A percentile compares a stretch with the other conserved stretches of the same genome.
These are phyloP conservation scores for Phthorimaea operculella DNA, from an alignment of 1,140 invertebrate genomes.

Conservation along the genomic window DNA sequence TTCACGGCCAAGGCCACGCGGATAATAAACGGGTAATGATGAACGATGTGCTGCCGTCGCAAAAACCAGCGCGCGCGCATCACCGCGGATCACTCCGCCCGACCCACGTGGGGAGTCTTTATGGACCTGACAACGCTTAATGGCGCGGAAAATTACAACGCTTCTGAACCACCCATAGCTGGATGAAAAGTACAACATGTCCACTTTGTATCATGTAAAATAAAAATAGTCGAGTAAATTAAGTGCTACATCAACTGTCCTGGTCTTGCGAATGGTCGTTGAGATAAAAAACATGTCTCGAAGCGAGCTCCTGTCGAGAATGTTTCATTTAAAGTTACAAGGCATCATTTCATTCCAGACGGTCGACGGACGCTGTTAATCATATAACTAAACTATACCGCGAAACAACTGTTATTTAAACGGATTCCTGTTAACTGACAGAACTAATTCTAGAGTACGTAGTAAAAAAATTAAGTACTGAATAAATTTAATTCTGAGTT, in stretches of 20 bases:
- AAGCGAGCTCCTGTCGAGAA: conserved; percentile 12
- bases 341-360: conserved; percentile 17
- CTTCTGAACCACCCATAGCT: conserved; percentile 18
- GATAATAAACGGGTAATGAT: conserved; percentile 54
- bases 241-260: conserved; percentile 7
- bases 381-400: conserved; percentile 8
- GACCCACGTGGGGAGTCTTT: conserved; percentile 47
- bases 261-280: conserved; percentile 14
- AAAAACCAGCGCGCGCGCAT: conserved; percentile 39
- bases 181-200: conserved; percentile 12
- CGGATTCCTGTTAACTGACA: conserved; percentile 18
- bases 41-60: conserved; percentile 42
- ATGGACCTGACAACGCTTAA: conserved; percentile 48
- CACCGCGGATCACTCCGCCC: conserved; percentile 12
- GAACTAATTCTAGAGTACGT: background rate
- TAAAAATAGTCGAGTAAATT: background rate
- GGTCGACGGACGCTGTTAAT: conserved; percentile 28
- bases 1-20: conserved; percentile 61
- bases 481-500: conserved; percentile 20
- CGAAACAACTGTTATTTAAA: conserved; percentile 21
- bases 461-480: conserved; percentile 11
- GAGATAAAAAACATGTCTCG: conserved; percentile 15
- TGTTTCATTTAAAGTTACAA: conserved; percentile 28
- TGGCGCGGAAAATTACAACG: conserved; percentile 52
- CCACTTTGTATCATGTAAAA: background rate